Evolutionary conservation across 2,113 vertebrate genomes (phyloP), one percentile per base, ranked within the genome.

Genomic region (Colossoma macropomum): DNA sequence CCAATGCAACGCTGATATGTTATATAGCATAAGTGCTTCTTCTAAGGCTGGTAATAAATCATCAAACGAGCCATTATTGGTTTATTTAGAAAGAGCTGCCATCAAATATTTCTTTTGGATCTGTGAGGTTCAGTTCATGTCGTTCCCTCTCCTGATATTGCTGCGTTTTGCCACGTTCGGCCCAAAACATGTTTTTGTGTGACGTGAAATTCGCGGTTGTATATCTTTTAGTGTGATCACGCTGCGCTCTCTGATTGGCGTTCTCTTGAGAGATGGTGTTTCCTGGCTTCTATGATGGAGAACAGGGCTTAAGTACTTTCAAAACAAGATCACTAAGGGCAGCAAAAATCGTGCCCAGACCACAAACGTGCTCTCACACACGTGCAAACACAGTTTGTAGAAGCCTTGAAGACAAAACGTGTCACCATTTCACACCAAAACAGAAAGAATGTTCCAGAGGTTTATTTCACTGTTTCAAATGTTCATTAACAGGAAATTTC

Each of bases 1-100:
- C 68, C 48, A 56, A 73, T 65, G 71, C 75, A 83, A 77, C 75
- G 15, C 41, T 66, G 77, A 84, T 84, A 65, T 60, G 63, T 73
- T 65, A 25, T 54, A 74, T 54, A 74, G 45, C 23, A 66, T 62
- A 74, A 32, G 48, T 79, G 56, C 32, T 63, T 84, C 62, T 59
- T 76, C 60, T 19, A 76, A 60, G 32, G 38, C 54, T 76, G 74
- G 12, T 54, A 66, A 66, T 74, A 74, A 79, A 66, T 79, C 75
- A 66, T 38, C 71, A 59, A 38, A 60, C 30, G 59, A 76, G 75
- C 54, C 72, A 30, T 68, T 78, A 34, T 30, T 32, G n/a, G 63
- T 65, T 50, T 54, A 66, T 65, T 28, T 75, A 62, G 0, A 48
- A 75, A 76, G n/a, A 75, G 30, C 45, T 75, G 30, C 60, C 62